Conservation (phyloP, 2,888 invertebrate genomes). For the Caenorhabditis auriculariae region DNA sequence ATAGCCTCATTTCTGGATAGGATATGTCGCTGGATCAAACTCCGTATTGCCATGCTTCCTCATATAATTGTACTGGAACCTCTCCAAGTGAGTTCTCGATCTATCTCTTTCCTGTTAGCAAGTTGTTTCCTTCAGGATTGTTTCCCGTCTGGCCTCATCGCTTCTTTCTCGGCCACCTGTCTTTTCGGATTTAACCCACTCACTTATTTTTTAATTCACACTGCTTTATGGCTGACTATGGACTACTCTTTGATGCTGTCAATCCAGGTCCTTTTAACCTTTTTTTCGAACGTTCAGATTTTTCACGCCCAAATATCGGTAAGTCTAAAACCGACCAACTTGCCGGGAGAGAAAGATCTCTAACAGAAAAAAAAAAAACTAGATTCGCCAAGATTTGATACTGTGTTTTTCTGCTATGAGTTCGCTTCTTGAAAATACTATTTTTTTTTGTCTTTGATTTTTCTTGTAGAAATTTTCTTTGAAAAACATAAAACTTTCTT, state of each 20-base stretch:
- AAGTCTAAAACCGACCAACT: too few relatives aligned
- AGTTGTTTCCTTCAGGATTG: constrained; percentile 73
- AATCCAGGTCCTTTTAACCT: constrained; percentile 73
- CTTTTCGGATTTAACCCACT: constrained; percentile 87
- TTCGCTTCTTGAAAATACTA: too few relatives aligned
- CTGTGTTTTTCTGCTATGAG: too few relatives aligned
- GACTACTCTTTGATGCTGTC: constrained; percentile 89
- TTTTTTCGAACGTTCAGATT: too few relatives aligned
- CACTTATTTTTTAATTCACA: constrained; percentile 79
- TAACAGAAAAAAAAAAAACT: too few relatives aligned
- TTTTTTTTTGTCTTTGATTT: too few relatives aligned
- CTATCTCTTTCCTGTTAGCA: not conserved
- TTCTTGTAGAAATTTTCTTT: too few relatives aligned
- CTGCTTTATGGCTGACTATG: constrained; percentile 89
- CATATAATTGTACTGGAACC: constrained; percentile 88
- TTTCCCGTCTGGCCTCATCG: constrained; percentile 85
- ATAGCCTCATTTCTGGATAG: constrained; percentile 30
- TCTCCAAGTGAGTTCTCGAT: constrained; percentile 65
- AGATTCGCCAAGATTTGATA: too few relatives aligned
- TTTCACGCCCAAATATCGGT: too few relatives aligned
- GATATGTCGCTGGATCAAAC: constrained; percentile 82
- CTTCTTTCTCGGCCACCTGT: constrained; percentile 81
- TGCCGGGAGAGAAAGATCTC: too few relatives aligned
- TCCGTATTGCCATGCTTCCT: constrained; percentile 93
- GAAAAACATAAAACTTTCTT: too few relatives aligned